A percentile compares a stretch with the other conserved stretches of the same genome.
Evolutionary conservation across 92 coral and sea anemone genomes (phyloP).

Genomic region (Parazoanthus darwini): DNA sequence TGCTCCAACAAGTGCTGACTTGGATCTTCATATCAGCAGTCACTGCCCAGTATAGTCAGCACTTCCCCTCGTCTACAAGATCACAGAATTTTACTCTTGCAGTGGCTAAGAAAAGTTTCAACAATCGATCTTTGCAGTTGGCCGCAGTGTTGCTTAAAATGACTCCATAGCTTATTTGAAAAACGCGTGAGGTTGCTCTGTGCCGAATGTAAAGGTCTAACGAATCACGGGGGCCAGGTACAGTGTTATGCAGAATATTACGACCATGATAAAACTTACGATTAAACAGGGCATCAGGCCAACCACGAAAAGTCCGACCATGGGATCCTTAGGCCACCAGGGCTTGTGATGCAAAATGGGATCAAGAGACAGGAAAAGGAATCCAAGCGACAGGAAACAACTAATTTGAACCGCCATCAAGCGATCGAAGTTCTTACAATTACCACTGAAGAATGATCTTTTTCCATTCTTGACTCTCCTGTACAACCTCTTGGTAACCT

Average conservation of each 20-base stretch:
- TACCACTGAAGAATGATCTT: background rate
- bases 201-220: background rate
- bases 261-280: background rate
- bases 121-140: background rate
- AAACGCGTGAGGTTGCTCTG: background rate
- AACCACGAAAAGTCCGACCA: background rate
- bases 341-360: background rate
- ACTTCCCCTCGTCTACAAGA: background rate
- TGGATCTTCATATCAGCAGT: background rate
- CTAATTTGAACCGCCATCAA: background rate
- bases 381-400: background rate
- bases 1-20: no score
- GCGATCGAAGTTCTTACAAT: background rate
- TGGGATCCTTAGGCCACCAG: background rate
- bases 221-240: background rate
- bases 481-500: background rate
- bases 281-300: background rate
- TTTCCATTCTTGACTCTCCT: background rate
- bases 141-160: background rate
- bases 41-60: no score
- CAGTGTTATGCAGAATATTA: background rate
- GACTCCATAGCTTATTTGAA: no score
- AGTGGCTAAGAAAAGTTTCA: no score
- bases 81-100: background rate
- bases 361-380: background rate